Percentiles rank a stretch among this genome's conserved stretches.
Evolutionary conservation across 2,113 vertebrate species (phyloP).

Genomic region (Rafetus swinhoei): DNA sequence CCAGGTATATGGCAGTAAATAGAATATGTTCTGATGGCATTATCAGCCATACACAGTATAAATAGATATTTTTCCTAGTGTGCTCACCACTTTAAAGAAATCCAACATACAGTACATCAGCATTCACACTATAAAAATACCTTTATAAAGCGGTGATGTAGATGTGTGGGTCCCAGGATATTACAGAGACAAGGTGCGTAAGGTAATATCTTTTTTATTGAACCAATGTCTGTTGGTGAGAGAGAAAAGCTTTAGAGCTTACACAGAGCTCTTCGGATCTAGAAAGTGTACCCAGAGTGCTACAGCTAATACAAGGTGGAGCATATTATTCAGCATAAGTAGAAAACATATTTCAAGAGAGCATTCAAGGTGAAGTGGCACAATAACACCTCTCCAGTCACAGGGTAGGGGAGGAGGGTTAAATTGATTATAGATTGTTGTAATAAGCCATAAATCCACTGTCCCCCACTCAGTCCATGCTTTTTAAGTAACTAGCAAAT

Average conservation of each 20-base stretch:
- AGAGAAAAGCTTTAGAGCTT: not conserved
- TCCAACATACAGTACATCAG: not conserved
- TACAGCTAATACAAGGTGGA: not conserved
- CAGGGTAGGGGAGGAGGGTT: not conserved
- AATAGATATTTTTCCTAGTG: conserved; percentile 2
- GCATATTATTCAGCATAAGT: not conserved
- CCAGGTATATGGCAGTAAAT: conserved; percentile 4
- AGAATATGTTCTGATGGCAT: conserved; percentile 19
- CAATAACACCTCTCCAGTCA: not conserved
- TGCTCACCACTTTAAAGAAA: not conserved
- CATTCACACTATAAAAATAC: conserved; percentile 32
- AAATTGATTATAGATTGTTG: not conserved
- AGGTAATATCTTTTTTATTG: not conserved
- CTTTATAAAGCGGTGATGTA: not conserved
- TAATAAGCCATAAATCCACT: not conserved
- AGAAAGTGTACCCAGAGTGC: not conserved
- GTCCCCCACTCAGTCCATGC: not conserved
- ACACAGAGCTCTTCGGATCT: not conserved
- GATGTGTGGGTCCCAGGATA: not conserved
- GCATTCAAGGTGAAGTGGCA: not conserved
- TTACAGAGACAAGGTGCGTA: not conserved
- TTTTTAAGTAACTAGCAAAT: not conserved
- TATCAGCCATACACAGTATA: conserved; percentile 35
- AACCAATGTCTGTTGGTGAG: not conserved
- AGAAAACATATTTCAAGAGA: not conserved